Percentiles rank a stretch among this genome's conserved stretches.
Evolutionary conservation across 2,888 invertebrate genomes (phyloP).

Genomic region (Diaphora mendica): DNA sequence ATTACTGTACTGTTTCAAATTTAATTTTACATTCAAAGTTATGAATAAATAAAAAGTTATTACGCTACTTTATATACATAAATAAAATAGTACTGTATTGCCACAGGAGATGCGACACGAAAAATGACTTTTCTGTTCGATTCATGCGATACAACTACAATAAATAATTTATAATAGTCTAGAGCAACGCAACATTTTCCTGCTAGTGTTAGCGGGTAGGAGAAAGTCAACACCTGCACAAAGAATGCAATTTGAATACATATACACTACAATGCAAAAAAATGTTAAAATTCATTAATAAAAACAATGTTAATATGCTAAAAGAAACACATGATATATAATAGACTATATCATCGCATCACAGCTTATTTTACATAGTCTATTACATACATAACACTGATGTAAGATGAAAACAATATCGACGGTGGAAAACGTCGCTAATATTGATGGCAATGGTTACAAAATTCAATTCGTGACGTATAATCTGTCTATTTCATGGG

Average conservation of each 20-base stretch:
- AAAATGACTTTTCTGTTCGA: conserved; percentile 74
- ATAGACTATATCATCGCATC: conserved; percentile 59
- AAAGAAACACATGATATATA: conserved; percentile 68
- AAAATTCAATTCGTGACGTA: conserved; percentile 39
- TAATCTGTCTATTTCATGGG: conserved; percentile 47
- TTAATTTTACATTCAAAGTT: conserved; percentile 45
- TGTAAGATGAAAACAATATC: conserved; percentile 65
- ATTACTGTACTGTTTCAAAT: conserved; percentile 44
- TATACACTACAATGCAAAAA: conserved; percentile 84
- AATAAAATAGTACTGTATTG: conserved; percentile 62
- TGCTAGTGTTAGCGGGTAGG: conserved; percentile 85
- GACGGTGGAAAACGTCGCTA: conserved; percentile 80
- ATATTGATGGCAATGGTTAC: conserved; percentile 60
- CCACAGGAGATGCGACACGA: conserved; percentile 69
- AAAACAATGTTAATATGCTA: conserved; percentile 76
- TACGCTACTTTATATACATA: conserved; percentile 48
- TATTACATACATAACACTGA: conserved; percentile 57
- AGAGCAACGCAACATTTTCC: conserved; percentile 86
- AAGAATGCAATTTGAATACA: conserved; percentile 84
- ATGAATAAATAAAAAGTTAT: conserved; percentile 44
- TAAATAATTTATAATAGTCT: conserved; percentile 68
- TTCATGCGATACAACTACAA: conserved; percentile 73
- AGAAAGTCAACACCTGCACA: conserved; percentile 86
- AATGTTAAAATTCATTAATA: conserved; percentile 73
- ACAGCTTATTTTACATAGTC: conserved; percentile 53